Evolutionary conservation across 2,888 invertebrate species (phyloP).

Genomic region (Melitaea athalia): DNA sequence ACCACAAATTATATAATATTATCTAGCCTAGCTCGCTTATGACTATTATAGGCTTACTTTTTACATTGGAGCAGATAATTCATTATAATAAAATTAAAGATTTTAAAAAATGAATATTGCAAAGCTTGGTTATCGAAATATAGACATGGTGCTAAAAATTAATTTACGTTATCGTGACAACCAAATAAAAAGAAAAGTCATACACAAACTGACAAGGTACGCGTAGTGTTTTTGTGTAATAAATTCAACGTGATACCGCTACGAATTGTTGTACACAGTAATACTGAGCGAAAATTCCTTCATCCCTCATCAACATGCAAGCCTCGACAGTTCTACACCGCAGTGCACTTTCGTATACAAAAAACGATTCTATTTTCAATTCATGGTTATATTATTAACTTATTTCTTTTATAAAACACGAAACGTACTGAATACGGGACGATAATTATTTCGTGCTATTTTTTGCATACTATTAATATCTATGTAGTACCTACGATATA

Average conservation of each 20-base stretch:
- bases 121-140: too few species aligned
- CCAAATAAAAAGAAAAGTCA: too few species aligned
- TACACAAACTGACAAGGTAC: too few species aligned
- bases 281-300: conserved; percentile 11
- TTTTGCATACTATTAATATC: too few species aligned
- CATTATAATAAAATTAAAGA: too few species aligned
- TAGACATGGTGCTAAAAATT: background rate
- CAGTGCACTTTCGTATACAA: conserved; percentile 21
- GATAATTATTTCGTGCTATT: background rate
- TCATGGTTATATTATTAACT: conserved; percentile 11
- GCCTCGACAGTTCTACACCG: conserved; percentile 21
- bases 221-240: background rate
- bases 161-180: background rate
- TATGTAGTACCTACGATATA: too few species aligned
- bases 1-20: too few species aligned
- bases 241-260: background rate
- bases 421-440: background rate
- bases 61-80: too few species aligned
- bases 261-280: background rate
- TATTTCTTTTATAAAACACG: background rate
- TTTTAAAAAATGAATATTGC: too few species aligned
- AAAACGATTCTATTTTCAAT: conserved; percentile 13
- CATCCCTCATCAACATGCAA: conserved; percentile 28
- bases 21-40: too few species aligned
- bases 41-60: too few species aligned